Conservation (phyloP, 2,888 invertebrate genomes). For the Ferdinandea cuprea region DNA sequence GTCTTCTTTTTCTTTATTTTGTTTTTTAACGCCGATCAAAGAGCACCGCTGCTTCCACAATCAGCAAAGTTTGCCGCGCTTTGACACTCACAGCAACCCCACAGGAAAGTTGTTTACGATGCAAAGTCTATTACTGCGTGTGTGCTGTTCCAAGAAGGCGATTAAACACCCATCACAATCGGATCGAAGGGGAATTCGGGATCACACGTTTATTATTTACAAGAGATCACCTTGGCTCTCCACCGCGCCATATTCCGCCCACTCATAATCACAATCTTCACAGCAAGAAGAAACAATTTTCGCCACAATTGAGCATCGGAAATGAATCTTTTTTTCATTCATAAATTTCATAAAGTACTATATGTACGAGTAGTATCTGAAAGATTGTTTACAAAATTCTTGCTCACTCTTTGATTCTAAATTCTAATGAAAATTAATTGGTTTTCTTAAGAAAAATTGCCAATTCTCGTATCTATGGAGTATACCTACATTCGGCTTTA, state of each 20-base stretch:
- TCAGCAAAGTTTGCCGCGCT: constrained; percentile 50
- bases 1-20: no score
- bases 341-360: constrained; percentile 54
- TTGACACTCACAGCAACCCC: constrained; percentile 66
- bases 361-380: constrained; percentile 43
- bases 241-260: background rate
- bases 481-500: constrained; percentile 2
- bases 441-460: constrained; percentile 44
- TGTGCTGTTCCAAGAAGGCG: constrained; percentile 53
- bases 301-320: constrained; percentile 46
- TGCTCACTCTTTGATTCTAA: constrained; percentile 60
- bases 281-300: constrained; percentile 58
- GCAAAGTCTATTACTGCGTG: constrained; percentile 30
- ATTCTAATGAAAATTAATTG: constrained; percentile 70
- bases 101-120: constrained; percentile 59
- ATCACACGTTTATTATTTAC: constrained; percentile 73
- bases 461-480: background rate
- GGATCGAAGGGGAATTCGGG: constrained; percentile 4
- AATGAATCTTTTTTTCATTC: constrained; percentile 67
- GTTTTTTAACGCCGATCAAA: constrained; percentile 65
- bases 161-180: background rate
- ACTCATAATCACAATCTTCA: constrained; percentile 45
- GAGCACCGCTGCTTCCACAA: constrained; percentile 44
- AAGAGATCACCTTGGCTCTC: constrained; percentile 55
- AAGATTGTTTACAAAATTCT: constrained; percentile 61